phyloP scores from a whole-genome alignment of 2,888 invertebrate genomes.

The Cosmopolites sordidus region DNA sequence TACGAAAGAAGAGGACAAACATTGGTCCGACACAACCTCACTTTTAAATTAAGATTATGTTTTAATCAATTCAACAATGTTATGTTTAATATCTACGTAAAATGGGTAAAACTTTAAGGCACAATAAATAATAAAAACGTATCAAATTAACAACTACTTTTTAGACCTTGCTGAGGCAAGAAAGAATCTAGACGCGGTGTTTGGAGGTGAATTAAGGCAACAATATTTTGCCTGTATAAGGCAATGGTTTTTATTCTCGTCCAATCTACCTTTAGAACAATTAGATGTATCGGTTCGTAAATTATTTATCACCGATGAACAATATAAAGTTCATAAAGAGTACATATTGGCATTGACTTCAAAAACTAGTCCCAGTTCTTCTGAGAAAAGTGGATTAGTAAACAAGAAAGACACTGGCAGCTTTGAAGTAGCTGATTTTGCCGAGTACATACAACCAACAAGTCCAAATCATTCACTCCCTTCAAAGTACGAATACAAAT shows the following conservation, averaged over 20 bases:
- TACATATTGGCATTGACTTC: constrained; percentile 69
- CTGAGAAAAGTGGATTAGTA: constrained; percentile 27
- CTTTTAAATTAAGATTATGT: no score
- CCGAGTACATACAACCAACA: constrained; percentile 52
- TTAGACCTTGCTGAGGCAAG: constrained; percentile 55
- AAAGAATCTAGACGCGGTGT: constrained; percentile 57
- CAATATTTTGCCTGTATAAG: constrained; percentile 70
- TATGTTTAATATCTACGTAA: no score
- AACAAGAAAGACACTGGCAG: not conserved
- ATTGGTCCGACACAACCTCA: no score
- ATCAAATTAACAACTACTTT: no score
- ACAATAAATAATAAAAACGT: no score
- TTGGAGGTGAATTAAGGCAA: constrained; percentile 64
- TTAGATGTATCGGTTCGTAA: constrained; percentile 77
- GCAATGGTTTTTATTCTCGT: constrained; percentile 62
- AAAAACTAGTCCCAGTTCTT: constrained; percentile 46
- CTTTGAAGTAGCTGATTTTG: constrained; percentile 1
- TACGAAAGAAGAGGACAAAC: no score
- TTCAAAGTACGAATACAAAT: constrained; percentile 51
- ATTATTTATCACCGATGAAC: constrained; percentile 62
- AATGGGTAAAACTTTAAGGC: no score
- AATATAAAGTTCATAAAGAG: constrained; percentile 79
- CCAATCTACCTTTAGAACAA: constrained; percentile 74
- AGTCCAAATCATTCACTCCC: constrained; percentile 44
- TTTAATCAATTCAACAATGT: no score